Conservation (phyloP, 2,888 invertebrate genomes). For the Yponomeuta cagnagella region DNA sequence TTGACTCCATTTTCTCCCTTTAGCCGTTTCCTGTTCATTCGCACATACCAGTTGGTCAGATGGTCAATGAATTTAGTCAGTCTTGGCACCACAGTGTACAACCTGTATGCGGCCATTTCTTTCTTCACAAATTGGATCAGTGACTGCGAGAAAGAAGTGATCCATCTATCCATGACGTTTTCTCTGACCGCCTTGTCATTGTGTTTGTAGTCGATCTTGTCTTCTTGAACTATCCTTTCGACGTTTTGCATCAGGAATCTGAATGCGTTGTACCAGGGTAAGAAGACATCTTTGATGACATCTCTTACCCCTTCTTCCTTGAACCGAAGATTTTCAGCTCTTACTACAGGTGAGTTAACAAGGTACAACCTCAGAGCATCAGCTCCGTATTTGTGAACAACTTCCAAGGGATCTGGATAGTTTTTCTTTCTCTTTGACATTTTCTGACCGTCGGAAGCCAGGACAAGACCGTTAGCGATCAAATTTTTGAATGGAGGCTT, state of each 20-base stretch:
- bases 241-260: constrained; percentile 96
- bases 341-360: constrained; percentile 98
- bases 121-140: constrained; percentile 89
- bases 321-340: constrained; percentile 96
- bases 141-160: constrained; percentile 96
- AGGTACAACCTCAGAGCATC: constrained; percentile 97
- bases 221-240: constrained; percentile 84
- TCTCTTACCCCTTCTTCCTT: constrained; percentile 98
- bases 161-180: constrained; percentile 98
- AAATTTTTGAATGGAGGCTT: constrained; percentile 98
- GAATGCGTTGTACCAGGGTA: constrained; percentile 97
- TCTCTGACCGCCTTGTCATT: constrained; percentile 68
- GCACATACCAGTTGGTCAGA: constrained; percentile 98
- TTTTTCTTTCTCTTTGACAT: constrained; percentile 99
- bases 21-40: constrained; percentile 95
- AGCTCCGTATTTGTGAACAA: constrained; percentile 95
- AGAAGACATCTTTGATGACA: constrained; percentile 96
- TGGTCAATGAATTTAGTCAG: constrained; percentile 97
- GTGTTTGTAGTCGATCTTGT: constrained; percentile 71
- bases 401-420: constrained; percentile 96
- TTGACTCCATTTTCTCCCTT: constrained; percentile 91
- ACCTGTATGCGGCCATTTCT: constrained; percentile 95
- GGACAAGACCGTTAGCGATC: constrained; percentile 95
- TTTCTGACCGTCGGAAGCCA: constrained; percentile 98
- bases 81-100: constrained; percentile 96